A percentile compares a stretch with the other conserved stretches of the same genome.
These are phyloP conservation scores for Microcebus jonahi DNA, from an alignment of 2,113 vertebrate species.

Conservation along the genomic window DNA sequence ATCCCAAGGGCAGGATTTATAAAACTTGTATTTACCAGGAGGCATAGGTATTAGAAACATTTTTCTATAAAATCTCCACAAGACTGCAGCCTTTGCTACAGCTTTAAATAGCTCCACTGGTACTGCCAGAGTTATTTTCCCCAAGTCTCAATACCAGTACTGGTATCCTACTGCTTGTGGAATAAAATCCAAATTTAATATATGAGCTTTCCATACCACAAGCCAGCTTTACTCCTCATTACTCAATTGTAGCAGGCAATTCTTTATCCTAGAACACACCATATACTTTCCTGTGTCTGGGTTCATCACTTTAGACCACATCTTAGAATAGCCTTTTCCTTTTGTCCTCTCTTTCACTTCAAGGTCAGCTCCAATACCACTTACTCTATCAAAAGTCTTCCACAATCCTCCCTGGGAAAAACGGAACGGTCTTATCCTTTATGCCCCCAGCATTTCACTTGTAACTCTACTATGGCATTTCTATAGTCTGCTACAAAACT, in stretches of 20 bases:
- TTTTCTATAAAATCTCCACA: background rate
- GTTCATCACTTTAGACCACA: background rate
- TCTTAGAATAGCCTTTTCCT: background rate
- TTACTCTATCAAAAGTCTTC: background rate
- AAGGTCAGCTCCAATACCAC: background rate
- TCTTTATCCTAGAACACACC: background rate
- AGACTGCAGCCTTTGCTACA: background rate
- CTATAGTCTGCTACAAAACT: background rate
- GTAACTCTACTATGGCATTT: background rate
- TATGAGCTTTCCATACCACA: background rate
- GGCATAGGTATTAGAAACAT: background rate
- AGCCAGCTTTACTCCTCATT: background rate
- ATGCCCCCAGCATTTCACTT: background rate
- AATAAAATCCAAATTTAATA: background rate
- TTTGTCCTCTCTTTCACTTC: background rate
- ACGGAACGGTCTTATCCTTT: background rate
- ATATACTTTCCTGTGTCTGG: accelerated
- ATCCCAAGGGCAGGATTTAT: background rate
- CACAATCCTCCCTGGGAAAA: background rate
- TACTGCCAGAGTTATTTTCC: background rate
- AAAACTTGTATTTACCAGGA: background rate
- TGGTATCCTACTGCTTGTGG: background rate
- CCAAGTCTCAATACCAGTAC: background rate
- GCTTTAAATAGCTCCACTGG: background rate
- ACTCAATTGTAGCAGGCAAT: background rate